A percentile compares a stretch with the other conserved stretches of the same genome.
These are phyloP conservation scores for Parauchenoglanis ngamensis DNA, from an alignment of 2,797 vertebrate species.

Conservation along the genomic window DNA sequence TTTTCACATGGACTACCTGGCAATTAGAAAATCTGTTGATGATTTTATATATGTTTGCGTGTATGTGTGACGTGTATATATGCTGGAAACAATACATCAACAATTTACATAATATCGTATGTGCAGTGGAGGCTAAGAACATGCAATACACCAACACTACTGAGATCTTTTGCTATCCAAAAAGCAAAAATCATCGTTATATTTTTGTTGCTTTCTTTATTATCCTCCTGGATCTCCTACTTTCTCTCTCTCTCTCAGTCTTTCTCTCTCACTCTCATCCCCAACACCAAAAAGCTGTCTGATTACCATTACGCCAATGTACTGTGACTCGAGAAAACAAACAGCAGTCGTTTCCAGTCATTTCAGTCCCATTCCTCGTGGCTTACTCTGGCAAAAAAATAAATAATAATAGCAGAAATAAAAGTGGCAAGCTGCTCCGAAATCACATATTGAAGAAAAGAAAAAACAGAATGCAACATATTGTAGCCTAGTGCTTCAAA, in stretches of 20 bases:
- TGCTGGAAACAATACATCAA: background rate
- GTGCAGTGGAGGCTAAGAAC: background rate
- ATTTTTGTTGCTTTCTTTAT: background rate
- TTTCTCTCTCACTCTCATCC: conserved; percentile 6
- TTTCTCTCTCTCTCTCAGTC: background rate
- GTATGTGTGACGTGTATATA: too few species aligned
- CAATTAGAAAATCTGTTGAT: too few species aligned
- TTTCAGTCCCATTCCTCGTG: conserved; percentile 60
- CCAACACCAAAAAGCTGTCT: conserved; percentile 40
- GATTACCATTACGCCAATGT: conserved; percentile 55
- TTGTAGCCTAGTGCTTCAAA: conserved; percentile 39
- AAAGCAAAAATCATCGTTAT: background rate
- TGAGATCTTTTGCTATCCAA: background rate
- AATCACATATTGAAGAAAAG: conserved; percentile 47
- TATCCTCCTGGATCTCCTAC: background rate
- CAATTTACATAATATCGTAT: background rate
- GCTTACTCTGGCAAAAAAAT: conserved; percentile 46
- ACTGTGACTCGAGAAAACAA: conserved; percentile 58
- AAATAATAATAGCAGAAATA: conserved; percentile 45
- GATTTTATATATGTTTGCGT: too few species aligned
- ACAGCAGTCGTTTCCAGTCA: conserved; percentile 52
- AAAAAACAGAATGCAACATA: conserved; percentile 47
- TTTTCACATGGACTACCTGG: too few species aligned
- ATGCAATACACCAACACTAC: background rate
- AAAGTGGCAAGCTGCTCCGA: conserved; percentile 52